These are phyloP conservation scores for Sylvilagus bachmani DNA, from an alignment of 2,113 vertebrate genomes.

Conservation along the genomic window DNA sequence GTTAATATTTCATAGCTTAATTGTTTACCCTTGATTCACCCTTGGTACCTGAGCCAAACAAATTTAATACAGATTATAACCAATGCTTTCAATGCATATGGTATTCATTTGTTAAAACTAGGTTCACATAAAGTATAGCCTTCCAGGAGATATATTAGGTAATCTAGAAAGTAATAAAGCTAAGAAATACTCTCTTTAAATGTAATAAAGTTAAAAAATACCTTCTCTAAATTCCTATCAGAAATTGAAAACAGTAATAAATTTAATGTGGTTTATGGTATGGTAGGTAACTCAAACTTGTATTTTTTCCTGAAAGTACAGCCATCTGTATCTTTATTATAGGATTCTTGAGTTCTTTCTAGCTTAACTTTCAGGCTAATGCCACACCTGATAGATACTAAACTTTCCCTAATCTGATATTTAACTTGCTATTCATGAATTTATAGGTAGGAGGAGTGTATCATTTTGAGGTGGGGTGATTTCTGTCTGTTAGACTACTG, in stretches of 20 bases:
- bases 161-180: slow-evolving; percentile 1
- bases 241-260: slow-evolving; percentile 36
- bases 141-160: slow-evolving; percentile 45
- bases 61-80: not conserved
- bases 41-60: not conserved
- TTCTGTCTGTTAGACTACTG: not conserved
- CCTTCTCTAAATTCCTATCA: slow-evolving; percentile 19
- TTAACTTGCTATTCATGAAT: slow-evolving; percentile 51
- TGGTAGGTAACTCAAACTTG: not conserved
- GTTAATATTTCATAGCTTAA: slow-evolving; percentile 54
- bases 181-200: slow-evolving; percentile 35
- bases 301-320: not conserved
- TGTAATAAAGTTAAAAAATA: slow-evolving; percentile 13
- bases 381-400: not conserved
- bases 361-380: not conserved
- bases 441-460: not conserved
- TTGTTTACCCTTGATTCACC: slow-evolving; percentile 32
- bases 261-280: slow-evolving; percentile 33
- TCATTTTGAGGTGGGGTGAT: not conserved
- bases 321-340: slow-evolving; percentile 17
- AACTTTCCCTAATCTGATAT: not conserved
- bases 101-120: not conserved
- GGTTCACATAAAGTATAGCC: not conserved
- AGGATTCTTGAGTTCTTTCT: not conserved
- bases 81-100: not conserved